phyloP scores from a whole-genome alignment of 2,113 vertebrate genomes.

The Heliornis fulica region DNA sequence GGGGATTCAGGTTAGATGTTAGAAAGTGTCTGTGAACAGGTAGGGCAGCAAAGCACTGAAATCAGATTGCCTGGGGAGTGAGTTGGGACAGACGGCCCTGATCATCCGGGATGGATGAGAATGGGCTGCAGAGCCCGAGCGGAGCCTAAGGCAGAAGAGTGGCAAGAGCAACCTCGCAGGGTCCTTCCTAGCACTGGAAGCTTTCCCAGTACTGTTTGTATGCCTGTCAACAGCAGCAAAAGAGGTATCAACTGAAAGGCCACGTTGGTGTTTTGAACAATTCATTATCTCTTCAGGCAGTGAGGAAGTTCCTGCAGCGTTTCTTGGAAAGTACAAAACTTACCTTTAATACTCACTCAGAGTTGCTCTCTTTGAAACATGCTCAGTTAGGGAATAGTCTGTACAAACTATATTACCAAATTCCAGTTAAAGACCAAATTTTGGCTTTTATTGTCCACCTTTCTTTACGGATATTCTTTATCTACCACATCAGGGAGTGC shows the following conservation, averaged over 20 bases:
- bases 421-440: neutral
- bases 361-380: neutral
- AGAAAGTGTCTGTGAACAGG: neutral
- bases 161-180: neutral
- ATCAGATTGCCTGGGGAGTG: neutral
- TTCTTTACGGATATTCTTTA: neutral
- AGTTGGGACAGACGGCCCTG: rapidly evolving
- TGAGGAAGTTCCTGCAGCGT: neutral
- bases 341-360: neutral
- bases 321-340: neutral
- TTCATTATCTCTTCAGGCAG: neutral
- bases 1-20: neutral
- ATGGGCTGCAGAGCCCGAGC: neutral
- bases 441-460: neutral
- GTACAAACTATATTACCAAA: neutral
- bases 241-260: neutral
- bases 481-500: neutral
- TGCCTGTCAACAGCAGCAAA: neutral
- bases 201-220: neutral
- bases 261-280: neutral
- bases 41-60: neutral
- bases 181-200: neutral
- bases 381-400: neutral
- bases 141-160: neutral
- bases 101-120: neutral